Evolutionary conservation across 2,888 invertebrate genomes (phyloP), one percentile per base, ranked within the genome.

Genomic region (Archips xylosteana): DNA sequence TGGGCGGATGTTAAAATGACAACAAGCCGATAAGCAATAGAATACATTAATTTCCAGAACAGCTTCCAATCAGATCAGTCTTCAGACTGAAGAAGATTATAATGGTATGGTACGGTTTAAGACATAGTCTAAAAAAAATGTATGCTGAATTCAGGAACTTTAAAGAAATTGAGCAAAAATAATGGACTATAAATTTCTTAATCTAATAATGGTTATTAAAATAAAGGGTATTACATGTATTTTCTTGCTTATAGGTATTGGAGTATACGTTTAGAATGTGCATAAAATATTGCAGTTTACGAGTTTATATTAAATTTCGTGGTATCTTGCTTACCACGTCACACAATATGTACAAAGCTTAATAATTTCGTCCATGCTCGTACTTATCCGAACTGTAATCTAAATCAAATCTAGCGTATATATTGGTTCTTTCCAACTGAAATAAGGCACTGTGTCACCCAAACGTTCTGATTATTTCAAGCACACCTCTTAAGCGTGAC

Each of bases 401-500:
- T 47, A 51, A n/a, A 66, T 66, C 32, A 23, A 23, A 49, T 60
- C 23, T 6, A 15, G 39, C 42, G 39, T 39, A 23, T 39, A 2
- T 4, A 9, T 54, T 62, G 13, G 62, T 70, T 51, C 39, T 32
- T 51, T 34, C 45, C 54, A 13, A 12, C 32, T 13, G 8, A 10
- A 59, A 57, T 42, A 45, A 49, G 32, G n/a, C 57, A 59, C 57
- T 68, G 54, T 51, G 57, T 36, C 39, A 64, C 39, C 59, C 47
- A 67, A 47, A 23, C 49, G 51, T 59, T 47, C 12, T 42, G 13
- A 66, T 66, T 60, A 66, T 66, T 65, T 49, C 32, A 32, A 57
- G 57, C 57, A 57, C 57, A 32, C 23, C 6, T 3, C 15, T 1
- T 12, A 12, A 12, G 51, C 71, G 51, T 66, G 73, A 36, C 57